Evolutionary conservation across 2,113 vertebrate species (phyloP).

Genomic region (Malaclemys terrapin): DNA sequence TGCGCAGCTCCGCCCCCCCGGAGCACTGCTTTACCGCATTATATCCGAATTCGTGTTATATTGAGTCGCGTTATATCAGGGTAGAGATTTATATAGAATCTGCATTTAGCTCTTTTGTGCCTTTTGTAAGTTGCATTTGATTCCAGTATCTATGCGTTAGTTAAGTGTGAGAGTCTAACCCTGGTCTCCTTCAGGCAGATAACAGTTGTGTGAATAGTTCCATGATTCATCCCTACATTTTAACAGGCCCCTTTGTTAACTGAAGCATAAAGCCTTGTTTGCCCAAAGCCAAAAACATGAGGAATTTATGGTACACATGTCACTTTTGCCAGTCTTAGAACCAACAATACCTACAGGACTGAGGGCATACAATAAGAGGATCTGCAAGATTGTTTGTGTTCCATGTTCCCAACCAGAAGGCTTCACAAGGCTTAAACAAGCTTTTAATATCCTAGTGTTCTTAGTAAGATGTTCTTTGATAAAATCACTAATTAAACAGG

Average conservation of each 20-base stretch:
- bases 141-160: background rate
- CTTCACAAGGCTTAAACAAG: background rate
- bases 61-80: too few species aligned
- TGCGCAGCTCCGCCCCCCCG: too few species aligned
- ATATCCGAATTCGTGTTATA: too few species aligned
- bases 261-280: background rate
- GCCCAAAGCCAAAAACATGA: background rate
- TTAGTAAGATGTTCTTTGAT: constrained; percentile 8
- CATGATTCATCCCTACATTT: background rate
- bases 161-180: background rate
- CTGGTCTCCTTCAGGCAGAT: background rate
- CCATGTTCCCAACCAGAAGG: background rate
- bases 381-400: background rate
- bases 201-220: background rate
- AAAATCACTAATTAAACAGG: background rate
- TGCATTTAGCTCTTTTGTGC: background rate
- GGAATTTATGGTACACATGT: background rate
- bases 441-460: constrained; percentile 7
- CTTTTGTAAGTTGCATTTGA: background rate
- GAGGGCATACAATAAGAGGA: background rate
- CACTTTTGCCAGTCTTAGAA: background rate
- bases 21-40: too few species aligned
- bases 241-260: background rate
- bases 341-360: background rate
- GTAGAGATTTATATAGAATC: background rate